These are phyloP conservation scores for Pangasius mekongensis DNA, from an alignment of 2,797 vertebrate genomes.

Conservation along the genomic window DNA sequence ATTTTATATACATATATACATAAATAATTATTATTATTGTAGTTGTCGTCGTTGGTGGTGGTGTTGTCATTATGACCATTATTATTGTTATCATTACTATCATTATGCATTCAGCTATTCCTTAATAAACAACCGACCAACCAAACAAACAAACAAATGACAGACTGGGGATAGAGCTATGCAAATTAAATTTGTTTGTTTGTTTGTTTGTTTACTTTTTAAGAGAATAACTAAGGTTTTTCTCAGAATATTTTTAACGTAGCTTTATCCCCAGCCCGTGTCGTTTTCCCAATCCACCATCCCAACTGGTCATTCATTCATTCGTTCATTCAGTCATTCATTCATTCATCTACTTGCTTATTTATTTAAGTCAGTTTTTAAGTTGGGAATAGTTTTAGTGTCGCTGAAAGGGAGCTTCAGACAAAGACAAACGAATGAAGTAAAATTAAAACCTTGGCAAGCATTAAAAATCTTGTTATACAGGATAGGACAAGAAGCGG, in stretches of 20 bases:
- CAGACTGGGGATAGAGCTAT: neutral
- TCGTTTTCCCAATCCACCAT: neutral
- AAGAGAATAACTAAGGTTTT: neutral
- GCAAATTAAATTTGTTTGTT: neutral
- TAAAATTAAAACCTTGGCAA: neutral
- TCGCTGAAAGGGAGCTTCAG: neutral
- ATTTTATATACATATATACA: too few relatives aligned
- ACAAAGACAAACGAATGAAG: neutral
- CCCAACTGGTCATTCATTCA: neutral
- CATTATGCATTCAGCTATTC: neutral
- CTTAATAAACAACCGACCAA: neutral
- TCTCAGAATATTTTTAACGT: neutral
- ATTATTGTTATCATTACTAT: neutral
- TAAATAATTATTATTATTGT: neutral
- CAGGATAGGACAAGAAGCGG: slow-evolving; percentile 8
- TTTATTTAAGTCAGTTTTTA: neutral
- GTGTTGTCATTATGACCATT: too few relatives aligned
- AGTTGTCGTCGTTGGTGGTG: too few relatives aligned
- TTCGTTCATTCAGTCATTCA: neutral
- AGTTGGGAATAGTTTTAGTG: neutral
- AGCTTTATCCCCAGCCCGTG: neutral
- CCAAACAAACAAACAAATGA: neutral
- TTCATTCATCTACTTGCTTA: neutral
- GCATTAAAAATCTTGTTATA: neutral
- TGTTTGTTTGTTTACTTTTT: too few relatives aligned